These are phyloP conservation scores for Gastrophysa polygoni DNA, from an alignment of 2,888 invertebrate genomes.

Conservation along the genomic window DNA sequence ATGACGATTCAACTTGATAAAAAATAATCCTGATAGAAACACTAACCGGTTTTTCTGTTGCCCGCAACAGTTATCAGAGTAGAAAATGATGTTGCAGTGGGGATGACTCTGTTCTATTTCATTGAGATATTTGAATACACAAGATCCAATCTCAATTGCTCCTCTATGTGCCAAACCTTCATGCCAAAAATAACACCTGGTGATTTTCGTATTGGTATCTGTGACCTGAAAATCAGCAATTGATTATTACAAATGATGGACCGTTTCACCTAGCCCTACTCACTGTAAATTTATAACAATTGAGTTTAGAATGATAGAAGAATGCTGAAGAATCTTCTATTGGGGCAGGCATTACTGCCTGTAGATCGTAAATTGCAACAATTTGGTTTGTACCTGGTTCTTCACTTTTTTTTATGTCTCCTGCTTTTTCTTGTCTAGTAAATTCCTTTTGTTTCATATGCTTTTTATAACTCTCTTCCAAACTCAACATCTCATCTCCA, in stretches of 20 bases:
- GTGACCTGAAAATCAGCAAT: neutral
- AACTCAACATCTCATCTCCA: no score
- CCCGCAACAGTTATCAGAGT: constrained; percentile 19
- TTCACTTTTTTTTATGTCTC: constrained; percentile 3
- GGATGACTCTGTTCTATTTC: neutral
- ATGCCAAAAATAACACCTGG: constrained; percentile 44
- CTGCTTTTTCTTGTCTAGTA: constrained; percentile 17
- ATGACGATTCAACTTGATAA: neutral
- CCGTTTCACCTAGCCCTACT: no score
- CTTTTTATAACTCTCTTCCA: neutral
- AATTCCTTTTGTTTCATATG: constrained; percentile 17
- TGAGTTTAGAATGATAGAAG: constrained; percentile 31
- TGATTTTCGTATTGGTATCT: constrained; percentile 17
- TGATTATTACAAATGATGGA: no score
- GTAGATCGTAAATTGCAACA: constrained; percentile 43
- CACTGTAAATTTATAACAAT: constrained; percentile 19
- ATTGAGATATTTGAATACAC: neutral
- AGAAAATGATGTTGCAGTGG: neutral
- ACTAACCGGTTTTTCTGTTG: constrained; percentile 22
- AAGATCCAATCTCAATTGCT: constrained; percentile 34
- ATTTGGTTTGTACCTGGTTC: constrained; percentile 11
- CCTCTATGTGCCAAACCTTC: constrained; percentile 38
- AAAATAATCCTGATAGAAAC: neutral
- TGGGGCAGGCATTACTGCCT: constrained; percentile 47
- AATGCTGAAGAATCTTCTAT: constrained; percentile 44